These are phyloP conservation scores for Porites evermanni DNA, from an alignment of 92 coral and sea anemone genomes.

Conservation along the genomic window DNA sequence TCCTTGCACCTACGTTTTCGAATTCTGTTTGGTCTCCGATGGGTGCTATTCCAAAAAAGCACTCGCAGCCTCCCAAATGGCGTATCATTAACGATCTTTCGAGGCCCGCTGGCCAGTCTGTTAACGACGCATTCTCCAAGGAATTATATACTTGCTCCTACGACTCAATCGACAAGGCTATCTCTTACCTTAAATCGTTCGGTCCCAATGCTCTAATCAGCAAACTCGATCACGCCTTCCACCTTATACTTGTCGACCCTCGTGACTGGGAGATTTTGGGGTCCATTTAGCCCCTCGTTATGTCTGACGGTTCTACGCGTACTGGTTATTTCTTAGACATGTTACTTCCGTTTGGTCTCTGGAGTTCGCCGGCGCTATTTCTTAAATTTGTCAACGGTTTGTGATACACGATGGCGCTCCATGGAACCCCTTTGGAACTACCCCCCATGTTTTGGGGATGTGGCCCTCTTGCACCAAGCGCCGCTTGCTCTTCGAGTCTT, in stretches of 20 bases:
- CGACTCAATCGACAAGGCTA: no score
- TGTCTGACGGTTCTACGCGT: conserved; percentile 22
- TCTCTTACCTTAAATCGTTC: background rate
- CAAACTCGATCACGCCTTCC: conserved; percentile 55
- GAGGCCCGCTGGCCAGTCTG: conserved; percentile 29
- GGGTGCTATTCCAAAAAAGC: conserved; percentile 53
- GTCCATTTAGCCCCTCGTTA: conserved; percentile 25
- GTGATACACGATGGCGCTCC: conserved; percentile 21
- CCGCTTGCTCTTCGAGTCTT: conserved; percentile 11
- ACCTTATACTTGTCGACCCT: conserved; percentile 21
- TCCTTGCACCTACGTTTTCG: background rate
- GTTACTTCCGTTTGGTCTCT: conserved; percentile 51
- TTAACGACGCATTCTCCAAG: conserved; percentile 21
- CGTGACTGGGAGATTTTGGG: conserved; percentile 30
- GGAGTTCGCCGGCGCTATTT: conserved; percentile 53
- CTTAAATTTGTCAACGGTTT: conserved; percentile 31
- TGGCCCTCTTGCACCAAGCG: conserved; percentile 43
- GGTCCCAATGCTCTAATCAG: conserved; percentile 29
- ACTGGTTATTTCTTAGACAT: conserved; percentile 47
- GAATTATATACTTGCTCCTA: no score
- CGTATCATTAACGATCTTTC: conserved; percentile 44
- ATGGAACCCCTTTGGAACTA: conserved; percentile 48
- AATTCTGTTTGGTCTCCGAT: background rate
- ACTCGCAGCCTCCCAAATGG: conserved; percentile 40
- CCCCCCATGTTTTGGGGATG: conserved; percentile 21